A percentile compares a stretch with the other conserved stretches of the same genome.
Conservation (phyloP, 2,888 invertebrate species). For the Callimorpha dominula region DNA sequence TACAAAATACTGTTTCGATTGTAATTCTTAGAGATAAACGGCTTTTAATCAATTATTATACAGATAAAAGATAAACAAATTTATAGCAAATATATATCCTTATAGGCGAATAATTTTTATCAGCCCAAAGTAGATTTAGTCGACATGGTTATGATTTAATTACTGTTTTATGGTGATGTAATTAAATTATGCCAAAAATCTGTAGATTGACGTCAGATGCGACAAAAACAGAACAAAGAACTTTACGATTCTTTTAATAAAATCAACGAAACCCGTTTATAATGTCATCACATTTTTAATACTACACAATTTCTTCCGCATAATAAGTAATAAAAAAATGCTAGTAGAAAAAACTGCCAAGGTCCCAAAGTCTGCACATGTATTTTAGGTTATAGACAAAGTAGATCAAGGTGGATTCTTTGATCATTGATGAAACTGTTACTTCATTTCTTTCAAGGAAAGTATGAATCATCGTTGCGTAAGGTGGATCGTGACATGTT, state of each 20-base stretch:
- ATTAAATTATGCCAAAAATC: conserved; percentile 6
- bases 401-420: conserved; percentile 48
- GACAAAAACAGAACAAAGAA: conserved; percentile 23
- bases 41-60: too few species aligned
- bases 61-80: neutral
- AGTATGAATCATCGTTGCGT: conserved; percentile 51
- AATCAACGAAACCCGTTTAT: conserved; percentile 34
- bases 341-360: conserved; percentile 29
- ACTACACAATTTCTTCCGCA: conserved; percentile 45
- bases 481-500: conserved; percentile 29
- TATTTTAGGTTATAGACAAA: conserved; percentile 46
- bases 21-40: too few species aligned
- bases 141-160: neutral
- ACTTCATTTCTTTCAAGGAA: conserved; percentile 52
- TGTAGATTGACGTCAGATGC: conserved; percentile 1
- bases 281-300: conserved; percentile 26
- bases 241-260: conserved; percentile 23
- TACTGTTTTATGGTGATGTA: conserved; percentile 1
- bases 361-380: conserved; percentile 38
- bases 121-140: neutral
- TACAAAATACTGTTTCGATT: too few species aligned
- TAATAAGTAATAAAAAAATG: conserved; percentile 30
- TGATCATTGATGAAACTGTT: conserved; percentile 42
- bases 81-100: neutral
- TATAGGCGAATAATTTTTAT: neutral